Conservation (phyloP, 2,113 vertebrate species). For the Jaculus jaculus region DNA sequence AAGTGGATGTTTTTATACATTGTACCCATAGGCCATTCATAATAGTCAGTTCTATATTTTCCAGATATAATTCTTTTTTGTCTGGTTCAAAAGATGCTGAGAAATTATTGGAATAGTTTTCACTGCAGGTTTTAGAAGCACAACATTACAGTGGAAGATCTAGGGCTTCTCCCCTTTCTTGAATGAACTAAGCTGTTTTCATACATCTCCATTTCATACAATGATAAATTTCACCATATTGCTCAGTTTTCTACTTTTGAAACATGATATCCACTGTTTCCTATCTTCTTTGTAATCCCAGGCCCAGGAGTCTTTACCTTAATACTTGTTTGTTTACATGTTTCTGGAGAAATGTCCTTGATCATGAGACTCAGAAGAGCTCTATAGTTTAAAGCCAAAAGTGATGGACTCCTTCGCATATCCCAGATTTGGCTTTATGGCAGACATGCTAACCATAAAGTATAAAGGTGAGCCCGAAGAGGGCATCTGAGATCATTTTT, state of each 20-base stretch:
- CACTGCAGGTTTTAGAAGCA: background rate
- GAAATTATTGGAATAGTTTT: background rate
- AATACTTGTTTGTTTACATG: background rate
- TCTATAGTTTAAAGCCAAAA: background rate
- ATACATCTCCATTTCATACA: background rate
- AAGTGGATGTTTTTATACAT: background rate
- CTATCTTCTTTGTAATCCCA: accelerated
- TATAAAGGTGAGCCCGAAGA: accelerated
- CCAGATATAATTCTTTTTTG: background rate
- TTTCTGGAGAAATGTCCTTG: background rate
- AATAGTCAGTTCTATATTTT: background rate
- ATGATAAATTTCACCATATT: background rate
- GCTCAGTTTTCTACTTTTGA: background rate
- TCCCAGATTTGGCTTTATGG: background rate
- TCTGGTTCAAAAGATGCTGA: conserved; percentile 41
- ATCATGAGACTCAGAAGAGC: accelerated
- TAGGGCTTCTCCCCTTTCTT: background rate
- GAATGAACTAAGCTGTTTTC: background rate
- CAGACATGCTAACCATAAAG: background rate
- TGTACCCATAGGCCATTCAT: background rate
- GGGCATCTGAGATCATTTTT: background rate
- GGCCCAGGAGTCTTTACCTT: accelerated
- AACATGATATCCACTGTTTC: too few species aligned
- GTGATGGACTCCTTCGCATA: background rate
- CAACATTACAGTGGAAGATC: background rate